Evolutionary conservation across 2,888 invertebrate species (phyloP), one percentile per base, ranked within the genome.

Genomic region (Sialis lutaria): DNA sequence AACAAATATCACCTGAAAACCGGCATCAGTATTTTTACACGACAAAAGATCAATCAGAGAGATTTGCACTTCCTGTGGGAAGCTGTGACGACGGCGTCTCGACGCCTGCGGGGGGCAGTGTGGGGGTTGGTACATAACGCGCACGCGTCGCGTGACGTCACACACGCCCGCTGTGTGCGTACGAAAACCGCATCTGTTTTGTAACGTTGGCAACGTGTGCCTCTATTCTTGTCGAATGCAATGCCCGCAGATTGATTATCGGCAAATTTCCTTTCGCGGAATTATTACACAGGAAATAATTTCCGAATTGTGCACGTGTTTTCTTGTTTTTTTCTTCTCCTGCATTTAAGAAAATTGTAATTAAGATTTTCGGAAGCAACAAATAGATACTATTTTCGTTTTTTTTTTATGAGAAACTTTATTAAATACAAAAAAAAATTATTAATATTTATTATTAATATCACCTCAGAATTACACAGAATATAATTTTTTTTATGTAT

Each of bases 51-150:
- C 47, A 47, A 47, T 47, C 47, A 47, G 42, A 42, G 42, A 47
- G 47, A 47, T 47, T 47, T 47, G 47, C 47, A 47, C 47, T 47
- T 47, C 47, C 47, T 42, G 47, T 47, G 47, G 42, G 47, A 47
- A 47, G 42, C 47, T 47, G 47, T 42, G 35, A 42, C 34, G 47
- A 42, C 35, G 34, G 13, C 35, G 30, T 35, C 42, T 42, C 42
- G 32, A 31, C 42, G 42, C 10, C 10, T 10, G 34, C 13, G 30
- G 33, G 37, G 12, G n/a, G 37, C 5, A 12, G n/a, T 30, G 34
- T 33, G 22, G 45, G 33, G 37, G 37, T 30, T 13, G 45, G 32
- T 33, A 22, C 31, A 37, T 37, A 37, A 13, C 31, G 33, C 33
- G 10, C 37, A 37, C 8, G 37, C 10, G 10, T 37, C n/a, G 10